A percentile compares a stretch with the other conserved stretches of the same genome.
Conservation (phyloP, 2,113 vertebrate species). For the Sapayoa aenigma region DNA sequence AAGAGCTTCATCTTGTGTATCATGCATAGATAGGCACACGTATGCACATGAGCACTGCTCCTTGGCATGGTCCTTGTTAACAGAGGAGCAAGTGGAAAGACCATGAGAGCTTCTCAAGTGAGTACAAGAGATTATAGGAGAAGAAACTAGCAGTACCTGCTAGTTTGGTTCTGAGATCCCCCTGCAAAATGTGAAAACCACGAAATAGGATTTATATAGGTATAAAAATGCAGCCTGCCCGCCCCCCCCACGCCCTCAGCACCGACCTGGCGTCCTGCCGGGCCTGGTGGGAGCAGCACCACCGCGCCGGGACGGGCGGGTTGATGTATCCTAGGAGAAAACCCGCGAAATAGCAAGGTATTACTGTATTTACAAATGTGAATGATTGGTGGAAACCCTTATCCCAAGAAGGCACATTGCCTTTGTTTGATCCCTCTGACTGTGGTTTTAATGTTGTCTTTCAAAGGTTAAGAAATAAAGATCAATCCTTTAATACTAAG, state of each 20-base stretch:
- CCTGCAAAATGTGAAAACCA: too few relatives aligned
- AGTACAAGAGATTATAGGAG: not conserved
- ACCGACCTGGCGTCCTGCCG: too few relatives aligned
- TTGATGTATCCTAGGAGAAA: too few relatives aligned
- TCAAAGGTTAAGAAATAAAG: not conserved
- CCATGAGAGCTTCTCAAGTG: not conserved
- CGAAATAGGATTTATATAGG: too few relatives aligned
- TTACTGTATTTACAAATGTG: not conserved
- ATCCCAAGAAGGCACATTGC: not conserved
- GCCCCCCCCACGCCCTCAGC: too few relatives aligned
- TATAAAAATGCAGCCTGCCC: too few relatives aligned
- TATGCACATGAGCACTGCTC: accelerated
- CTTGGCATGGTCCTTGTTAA: not conserved
- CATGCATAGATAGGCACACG: too few relatives aligned
- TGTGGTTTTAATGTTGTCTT: not conserved
- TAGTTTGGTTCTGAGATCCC: too few relatives aligned
- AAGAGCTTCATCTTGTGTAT: not conserved
- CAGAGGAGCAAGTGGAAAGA: not conserved
- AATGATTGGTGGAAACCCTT: not conserved
- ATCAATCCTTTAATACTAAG: not conserved
- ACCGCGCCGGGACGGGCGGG: too few relatives aligned
- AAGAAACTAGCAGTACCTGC: not conserved
- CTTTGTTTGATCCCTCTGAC: not conserved
- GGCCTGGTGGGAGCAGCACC: too few relatives aligned
- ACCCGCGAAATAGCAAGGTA: too few relatives aligned